Percentiles rank a stretch among this genome's conserved stretches.
Evolutionary conservation across 2,113 vertebrate species (phyloP).

Genomic region (Stercorarius parasiticus): DNA sequence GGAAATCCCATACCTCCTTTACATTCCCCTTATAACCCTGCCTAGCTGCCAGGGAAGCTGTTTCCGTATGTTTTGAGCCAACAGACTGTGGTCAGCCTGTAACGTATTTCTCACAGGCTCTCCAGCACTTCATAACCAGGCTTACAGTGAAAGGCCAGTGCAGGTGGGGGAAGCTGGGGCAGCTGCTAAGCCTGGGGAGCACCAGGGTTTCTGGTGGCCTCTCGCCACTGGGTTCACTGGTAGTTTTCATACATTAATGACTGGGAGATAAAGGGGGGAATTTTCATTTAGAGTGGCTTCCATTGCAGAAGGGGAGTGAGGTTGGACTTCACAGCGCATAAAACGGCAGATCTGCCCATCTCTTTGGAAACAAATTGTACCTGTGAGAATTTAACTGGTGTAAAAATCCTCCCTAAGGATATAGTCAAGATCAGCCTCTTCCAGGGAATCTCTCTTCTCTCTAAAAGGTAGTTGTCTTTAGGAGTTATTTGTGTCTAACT

Average conservation of each 20-base stretch:
- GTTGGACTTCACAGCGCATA: neutral
- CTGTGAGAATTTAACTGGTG: neutral
- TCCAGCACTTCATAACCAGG: neutral
- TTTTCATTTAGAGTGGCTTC: neutral
- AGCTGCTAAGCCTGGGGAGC: neutral
- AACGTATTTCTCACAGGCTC: neutral
- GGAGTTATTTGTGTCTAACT: neutral
- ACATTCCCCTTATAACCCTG: neutral
- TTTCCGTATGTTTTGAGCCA: neutral
- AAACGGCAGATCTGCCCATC: neutral
- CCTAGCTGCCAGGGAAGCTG: neutral
- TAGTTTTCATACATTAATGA: neutral
- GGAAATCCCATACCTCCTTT: neutral
- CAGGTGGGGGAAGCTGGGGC: neutral
- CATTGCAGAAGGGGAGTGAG: neutral
- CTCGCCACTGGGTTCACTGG: neutral
- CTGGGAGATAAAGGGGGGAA: neutral
- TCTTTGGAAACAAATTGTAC: slow-evolving; percentile 10
- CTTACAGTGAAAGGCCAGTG: neutral
- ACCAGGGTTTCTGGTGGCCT: neutral
- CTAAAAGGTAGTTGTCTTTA: neutral
- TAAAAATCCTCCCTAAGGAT: neutral
- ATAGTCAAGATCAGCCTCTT: neutral
- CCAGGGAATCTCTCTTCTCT: neutral
- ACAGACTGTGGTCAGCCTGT: neutral